These are phyloP conservation scores for Poecilia gillii DNA, from an alignment of 2,797 vertebrate species.

Conservation along the genomic window DNA sequence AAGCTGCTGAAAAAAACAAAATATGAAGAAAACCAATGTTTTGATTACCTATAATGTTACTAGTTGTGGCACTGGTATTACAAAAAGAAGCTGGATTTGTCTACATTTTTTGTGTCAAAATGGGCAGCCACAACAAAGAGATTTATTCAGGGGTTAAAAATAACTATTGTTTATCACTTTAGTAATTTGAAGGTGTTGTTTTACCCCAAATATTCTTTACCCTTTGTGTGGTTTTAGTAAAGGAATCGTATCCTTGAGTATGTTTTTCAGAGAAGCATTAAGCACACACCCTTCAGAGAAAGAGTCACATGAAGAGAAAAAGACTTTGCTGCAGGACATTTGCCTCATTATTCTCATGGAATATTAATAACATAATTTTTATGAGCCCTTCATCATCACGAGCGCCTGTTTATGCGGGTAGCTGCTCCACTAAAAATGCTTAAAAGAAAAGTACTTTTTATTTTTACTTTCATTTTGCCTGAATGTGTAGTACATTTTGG, in stretches of 20 bases:
- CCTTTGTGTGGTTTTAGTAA: background rate
- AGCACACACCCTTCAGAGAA: slow-evolving; percentile 11
- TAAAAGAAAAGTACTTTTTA: slow-evolving; percentile 9
- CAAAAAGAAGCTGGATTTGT: background rate
- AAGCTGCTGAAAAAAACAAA: background rate
- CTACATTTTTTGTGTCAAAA: background rate
- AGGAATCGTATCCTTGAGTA: slow-evolving; percentile 3
- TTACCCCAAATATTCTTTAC: background rate
- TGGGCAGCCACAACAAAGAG: background rate
- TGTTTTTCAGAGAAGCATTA: slow-evolving; percentile 19
- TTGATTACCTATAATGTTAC: background rate
- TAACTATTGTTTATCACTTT: background rate
- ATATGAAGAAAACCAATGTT: background rate
- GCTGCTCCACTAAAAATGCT: background rate
- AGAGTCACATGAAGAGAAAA: slow-evolving; percentile 38
- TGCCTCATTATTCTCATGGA: slow-evolving; percentile 49
- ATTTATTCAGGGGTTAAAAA: background rate
- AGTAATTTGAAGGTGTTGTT: slow-evolving; percentile 2
- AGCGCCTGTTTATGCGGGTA: slow-evolving; percentile 11
- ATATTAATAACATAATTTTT: slow-evolving; percentile 53
- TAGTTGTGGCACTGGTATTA: background rate
- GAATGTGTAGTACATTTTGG: slow-evolving; percentile 2
- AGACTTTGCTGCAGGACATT: slow-evolving; percentile 41
- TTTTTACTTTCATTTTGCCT: background rate
- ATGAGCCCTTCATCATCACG: slow-evolving; percentile 24